phyloP scores from a whole-genome alignment of 2,888 invertebrate genomes.

The Cheilosia scutellata region DNA sequence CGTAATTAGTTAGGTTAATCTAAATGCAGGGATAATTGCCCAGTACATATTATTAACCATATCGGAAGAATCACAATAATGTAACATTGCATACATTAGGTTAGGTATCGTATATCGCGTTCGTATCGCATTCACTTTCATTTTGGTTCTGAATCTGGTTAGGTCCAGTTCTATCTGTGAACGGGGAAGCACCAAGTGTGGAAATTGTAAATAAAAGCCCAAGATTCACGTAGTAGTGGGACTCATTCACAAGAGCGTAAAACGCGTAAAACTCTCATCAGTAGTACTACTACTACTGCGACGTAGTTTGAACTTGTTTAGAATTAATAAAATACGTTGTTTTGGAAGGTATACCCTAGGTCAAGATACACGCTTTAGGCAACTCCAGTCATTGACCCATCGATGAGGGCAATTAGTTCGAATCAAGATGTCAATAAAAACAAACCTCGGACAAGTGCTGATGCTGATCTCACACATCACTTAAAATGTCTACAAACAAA shows the following conservation, averaged over 20 bases:
- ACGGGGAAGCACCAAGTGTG: neutral
- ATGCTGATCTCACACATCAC: neutral
- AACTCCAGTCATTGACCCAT: constrained; percentile 19
- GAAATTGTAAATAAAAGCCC: neutral
- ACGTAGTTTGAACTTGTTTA: neutral
- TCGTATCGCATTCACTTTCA: constrained; percentile 2
- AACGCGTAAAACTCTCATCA: no score
- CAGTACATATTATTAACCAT: no score
- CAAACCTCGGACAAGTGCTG: neutral
- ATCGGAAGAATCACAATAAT: neutral
- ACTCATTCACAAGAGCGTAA: neutral
- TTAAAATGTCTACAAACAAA: constrained; percentile 14
- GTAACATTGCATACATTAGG: neutral
- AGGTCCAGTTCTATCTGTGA: constrained; percentile 11
- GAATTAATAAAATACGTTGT: neutral
- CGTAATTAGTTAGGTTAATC: no score
- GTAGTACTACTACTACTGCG: neutral
- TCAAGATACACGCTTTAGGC: neutral
- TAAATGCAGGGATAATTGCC: no score
- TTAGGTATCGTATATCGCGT: neutral
- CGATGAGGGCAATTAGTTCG: constrained; percentile 2
- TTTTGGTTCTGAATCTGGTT: constrained; percentile 1
- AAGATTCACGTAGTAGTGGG: neutral
- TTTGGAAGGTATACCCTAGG: constrained; percentile 5
- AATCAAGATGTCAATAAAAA: constrained; percentile 1